A percentile compares a stretch with the other conserved stretches of the same genome.
Conservation (phyloP, 2,888 invertebrate species). For the Pinctada fucata region DNA sequence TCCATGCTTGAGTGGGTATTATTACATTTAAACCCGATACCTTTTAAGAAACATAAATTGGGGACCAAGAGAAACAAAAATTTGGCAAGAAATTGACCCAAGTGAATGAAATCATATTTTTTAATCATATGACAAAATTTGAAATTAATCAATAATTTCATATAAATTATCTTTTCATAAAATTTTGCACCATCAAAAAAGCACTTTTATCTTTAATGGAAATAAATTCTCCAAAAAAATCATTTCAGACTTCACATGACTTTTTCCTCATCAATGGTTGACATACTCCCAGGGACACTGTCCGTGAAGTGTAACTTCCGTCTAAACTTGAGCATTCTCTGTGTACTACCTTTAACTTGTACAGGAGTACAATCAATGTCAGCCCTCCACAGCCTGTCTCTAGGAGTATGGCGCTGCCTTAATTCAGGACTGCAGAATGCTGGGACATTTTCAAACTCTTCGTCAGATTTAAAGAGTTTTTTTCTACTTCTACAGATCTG, state of each 20-base stretch:
- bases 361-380: neutral
- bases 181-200: neutral
- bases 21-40: no score
- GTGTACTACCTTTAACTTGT: no score
- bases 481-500: neutral
- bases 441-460: neutral
- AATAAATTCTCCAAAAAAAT: no score
- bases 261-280: conserved; percentile 3
- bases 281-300: neutral
- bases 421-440: neutral
- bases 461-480: neutral
- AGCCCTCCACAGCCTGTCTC: neutral
- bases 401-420: neutral
- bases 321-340: no score
- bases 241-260: neutral
- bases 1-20: no score
- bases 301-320: neutral
- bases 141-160: no score
- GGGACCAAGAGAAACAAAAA: no score
- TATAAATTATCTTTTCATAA: no score
- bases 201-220: neutral
- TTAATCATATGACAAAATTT: no score
- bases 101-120: no score
- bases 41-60: no score
- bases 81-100: no score